Conservation (phyloP, 2,797 vertebrate species). For the Peromyscus nudipes region DNA sequence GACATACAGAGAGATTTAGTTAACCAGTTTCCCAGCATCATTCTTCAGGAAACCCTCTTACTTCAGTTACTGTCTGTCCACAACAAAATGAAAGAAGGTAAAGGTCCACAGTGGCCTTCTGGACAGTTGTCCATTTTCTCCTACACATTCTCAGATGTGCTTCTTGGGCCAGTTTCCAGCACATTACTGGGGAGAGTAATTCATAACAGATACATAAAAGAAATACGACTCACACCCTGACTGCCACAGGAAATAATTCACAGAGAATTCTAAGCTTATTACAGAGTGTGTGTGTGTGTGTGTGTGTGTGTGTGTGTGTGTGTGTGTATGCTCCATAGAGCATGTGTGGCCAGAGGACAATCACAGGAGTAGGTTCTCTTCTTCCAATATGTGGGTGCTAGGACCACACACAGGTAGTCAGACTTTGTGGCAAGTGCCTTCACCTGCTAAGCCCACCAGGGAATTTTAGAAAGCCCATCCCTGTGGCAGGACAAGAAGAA, state of each 20-base stretch:
- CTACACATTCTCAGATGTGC: conserved; percentile 61
- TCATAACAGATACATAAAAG: background rate
- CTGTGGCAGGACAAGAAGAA: background rate
- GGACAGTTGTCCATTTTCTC: conserved; percentile 64
- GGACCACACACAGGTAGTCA: background rate
- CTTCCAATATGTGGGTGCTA: background rate
- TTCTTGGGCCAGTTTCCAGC: conserved; percentile 51
- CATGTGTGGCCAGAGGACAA: background rate
- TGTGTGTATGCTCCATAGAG: background rate
- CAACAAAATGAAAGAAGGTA: conserved; percentile 39
- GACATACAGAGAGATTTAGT: conserved; percentile 30
- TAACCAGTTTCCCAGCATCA: background rate
- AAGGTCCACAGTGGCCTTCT: background rate
- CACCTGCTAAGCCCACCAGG: background rate
- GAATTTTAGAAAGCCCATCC: background rate
- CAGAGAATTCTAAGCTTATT: background rate
- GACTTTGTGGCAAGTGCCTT: background rate
- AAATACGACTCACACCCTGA: background rate
- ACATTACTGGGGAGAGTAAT: conserved; percentile 56
- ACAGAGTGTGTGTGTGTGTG: background rate
- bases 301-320: background rate
- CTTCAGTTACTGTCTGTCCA: conserved; percentile 32
- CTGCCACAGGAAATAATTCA: background rate
- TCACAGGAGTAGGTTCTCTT: background rate
- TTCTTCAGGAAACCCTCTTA: conserved; percentile 65